These are phyloP conservation scores for Eurystomus gularis DNA, from an alignment of 2,113 vertebrate species.

Conservation along the genomic window DNA sequence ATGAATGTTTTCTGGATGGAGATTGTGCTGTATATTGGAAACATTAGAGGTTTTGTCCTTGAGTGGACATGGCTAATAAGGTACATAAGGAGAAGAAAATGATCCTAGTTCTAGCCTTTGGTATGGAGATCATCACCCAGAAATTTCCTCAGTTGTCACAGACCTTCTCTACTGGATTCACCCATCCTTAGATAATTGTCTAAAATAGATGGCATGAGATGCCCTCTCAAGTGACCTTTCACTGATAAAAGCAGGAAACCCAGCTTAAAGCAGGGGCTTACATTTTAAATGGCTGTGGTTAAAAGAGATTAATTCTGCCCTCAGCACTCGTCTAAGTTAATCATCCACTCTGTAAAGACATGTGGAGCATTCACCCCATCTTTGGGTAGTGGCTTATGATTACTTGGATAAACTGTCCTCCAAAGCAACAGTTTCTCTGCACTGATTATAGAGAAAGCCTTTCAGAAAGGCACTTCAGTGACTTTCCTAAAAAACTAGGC, in stretches of 20 bases:
- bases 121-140: background rate
- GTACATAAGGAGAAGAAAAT: background rate
- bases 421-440: background rate
- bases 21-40: background rate
- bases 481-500: background rate
- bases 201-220: background rate
- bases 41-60: background rate
- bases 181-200: background rate
- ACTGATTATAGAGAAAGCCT: background rate
- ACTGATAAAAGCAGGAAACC: slow-evolving; percentile 32
- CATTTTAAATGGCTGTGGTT: background rate
- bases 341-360: background rate
- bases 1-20: background rate
- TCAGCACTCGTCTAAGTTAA: slow-evolving; percentile 9
- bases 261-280: slow-evolving; percentile 23
- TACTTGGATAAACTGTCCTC: background rate
- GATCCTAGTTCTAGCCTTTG: background rate
- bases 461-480: background rate
- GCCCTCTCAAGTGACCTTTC: slow-evolving; percentile 10
- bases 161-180: background rate
- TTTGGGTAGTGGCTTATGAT: background rate
- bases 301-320: slow-evolving; percentile 17
- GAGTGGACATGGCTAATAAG: background rate
- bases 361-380: background rate
- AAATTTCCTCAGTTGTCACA: background rate